Evolutionary conservation across 2,888 invertebrate genomes (phyloP), one percentile per base, ranked within the genome.

Genomic region (Cryptocheilus praepositus): DNA sequence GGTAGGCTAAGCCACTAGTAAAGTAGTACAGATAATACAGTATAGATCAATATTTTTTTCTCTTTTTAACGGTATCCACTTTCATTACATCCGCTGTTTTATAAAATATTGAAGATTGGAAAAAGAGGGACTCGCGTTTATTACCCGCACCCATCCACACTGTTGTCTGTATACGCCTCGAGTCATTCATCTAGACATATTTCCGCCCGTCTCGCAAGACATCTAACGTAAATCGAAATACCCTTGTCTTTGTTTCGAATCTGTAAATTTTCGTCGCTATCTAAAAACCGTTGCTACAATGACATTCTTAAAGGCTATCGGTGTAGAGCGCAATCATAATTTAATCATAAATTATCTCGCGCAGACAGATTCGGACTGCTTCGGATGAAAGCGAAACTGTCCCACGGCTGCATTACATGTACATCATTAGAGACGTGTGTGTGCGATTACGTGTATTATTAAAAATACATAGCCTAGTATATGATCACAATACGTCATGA

Each of bases 61-160:
- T 73, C 73, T 69, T 57, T 71, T 73, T 72, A 67, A 79, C 64
- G 66, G 71, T 77, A 71, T 71, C 44, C 63, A 68, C 60, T 68
- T 79, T 71, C 56, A 58, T 73, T 69, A 69, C 64, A 61, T 73
- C 68, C 65, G 60, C 73, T 65, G 52, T 56, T 61, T 83, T 84
- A 82, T 76, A 82, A 83, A 82, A 81, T 83, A 81, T 73, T 70
- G 72, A 77, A 75, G 77, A 76, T 81, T 54, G 71, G 72, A 73
- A 77, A 75, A 81, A 79, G 73, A 82, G 69, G 70, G 78, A 77
- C 73, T 81, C 74, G 72, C 71, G 70, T 67, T 70, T 74, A 64
- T 73, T 71, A 77, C 65, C 78, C 73, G 72, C 76, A 80, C 69
- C 67, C 69, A 76, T 79, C 66, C 70, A 70, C 67, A 60, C 63